These are phyloP conservation scores for Eulemur macaco DNA, from an alignment of 2,113 vertebrate species.

Conservation along the genomic window DNA sequence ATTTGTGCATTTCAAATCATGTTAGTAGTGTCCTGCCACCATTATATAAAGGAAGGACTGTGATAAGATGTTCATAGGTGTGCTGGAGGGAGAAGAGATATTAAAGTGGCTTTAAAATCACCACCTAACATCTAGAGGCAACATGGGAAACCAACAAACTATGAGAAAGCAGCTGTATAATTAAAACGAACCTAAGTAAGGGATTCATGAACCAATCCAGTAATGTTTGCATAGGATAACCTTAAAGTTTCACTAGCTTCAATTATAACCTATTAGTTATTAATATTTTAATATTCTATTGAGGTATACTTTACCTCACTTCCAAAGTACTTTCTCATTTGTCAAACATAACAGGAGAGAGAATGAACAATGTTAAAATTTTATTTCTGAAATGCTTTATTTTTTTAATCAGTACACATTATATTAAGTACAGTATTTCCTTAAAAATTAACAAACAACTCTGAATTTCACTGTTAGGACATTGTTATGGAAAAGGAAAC, in stretches of 20 bases:
- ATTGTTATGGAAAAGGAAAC: conserved; percentile 67
- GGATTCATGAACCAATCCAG: not conserved
- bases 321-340: conserved; percentile 10
- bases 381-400: conserved; percentile 86
- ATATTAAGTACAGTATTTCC: conserved; percentile 82
- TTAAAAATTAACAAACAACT: conserved; percentile 86
- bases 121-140: not conserved
- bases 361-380: conserved; percentile 65
- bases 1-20: not conserved
- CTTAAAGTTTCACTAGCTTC: not conserved
- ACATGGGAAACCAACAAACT: not conserved
- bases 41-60: not conserved
- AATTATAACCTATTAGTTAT: not conserved
- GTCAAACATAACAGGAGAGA: conserved; percentile 51
- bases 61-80: not conserved
- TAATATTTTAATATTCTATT: conserved; percentile 24
- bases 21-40: not conserved
- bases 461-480: conserved; percentile 76
- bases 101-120: not conserved
- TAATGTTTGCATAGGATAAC: not conserved
- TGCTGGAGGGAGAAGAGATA: not conserved
- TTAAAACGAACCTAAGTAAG: not conserved
- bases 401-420: conserved; percentile 80
- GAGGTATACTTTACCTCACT: not conserved
- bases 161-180: not conserved